phyloP scores from a whole-genome alignment of 1,140 invertebrate species.

The Megalonaias nervosa region DNA sequence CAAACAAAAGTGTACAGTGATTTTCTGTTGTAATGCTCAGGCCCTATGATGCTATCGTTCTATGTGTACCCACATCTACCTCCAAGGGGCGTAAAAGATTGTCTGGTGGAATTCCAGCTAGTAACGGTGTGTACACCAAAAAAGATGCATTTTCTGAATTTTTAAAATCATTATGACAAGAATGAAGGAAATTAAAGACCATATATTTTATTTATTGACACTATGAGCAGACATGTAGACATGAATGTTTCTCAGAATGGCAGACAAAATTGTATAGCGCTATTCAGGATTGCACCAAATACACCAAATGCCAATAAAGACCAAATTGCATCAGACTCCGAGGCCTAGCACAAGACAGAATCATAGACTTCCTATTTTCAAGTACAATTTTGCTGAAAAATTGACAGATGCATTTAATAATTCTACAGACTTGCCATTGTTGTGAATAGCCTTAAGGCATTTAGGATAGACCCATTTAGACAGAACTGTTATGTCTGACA shows the following conservation, averaged over 20 bases:
- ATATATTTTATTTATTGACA: slow-evolving; percentile 32
- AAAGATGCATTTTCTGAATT: slow-evolving; percentile 35
- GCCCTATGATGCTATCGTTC: slow-evolving; percentile 28
- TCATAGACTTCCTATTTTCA: slow-evolving; percentile 16
- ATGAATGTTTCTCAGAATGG: slow-evolving; percentile 1
- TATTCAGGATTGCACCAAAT: slow-evolving; percentile 26
- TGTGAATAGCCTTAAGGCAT: slow-evolving; percentile 30
- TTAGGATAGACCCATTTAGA: slow-evolving; percentile 28
- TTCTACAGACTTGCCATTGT: slow-evolving; percentile 43
- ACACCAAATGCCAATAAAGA: slow-evolving; percentile 38
- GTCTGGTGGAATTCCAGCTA: slow-evolving; percentile 13
- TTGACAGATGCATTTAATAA: slow-evolving; percentile 28
- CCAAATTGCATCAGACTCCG: slow-evolving; percentile 26
- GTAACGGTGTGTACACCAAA: slow-evolving; percentile 18
- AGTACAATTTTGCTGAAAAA: slow-evolving; percentile 41
- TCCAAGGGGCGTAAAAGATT: slow-evolving; percentile 18
- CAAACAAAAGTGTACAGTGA: slow-evolving; percentile 23
- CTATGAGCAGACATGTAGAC: slow-evolving; percentile 15
- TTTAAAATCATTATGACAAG: slow-evolving; percentile 23
- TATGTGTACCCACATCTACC: slow-evolving; percentile 26
- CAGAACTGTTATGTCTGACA: slow-evolving; percentile 1
- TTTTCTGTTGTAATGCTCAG: slow-evolving; percentile 34
- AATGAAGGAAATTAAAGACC: slow-evolving; percentile 26
- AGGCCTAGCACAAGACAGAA: slow-evolving; percentile 20
- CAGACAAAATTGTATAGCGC: slow-evolving; percentile 10